phyloP scores from a whole-genome alignment of 1,140 invertebrate genomes.

The Yoshiicerus persimilis region DNA sequence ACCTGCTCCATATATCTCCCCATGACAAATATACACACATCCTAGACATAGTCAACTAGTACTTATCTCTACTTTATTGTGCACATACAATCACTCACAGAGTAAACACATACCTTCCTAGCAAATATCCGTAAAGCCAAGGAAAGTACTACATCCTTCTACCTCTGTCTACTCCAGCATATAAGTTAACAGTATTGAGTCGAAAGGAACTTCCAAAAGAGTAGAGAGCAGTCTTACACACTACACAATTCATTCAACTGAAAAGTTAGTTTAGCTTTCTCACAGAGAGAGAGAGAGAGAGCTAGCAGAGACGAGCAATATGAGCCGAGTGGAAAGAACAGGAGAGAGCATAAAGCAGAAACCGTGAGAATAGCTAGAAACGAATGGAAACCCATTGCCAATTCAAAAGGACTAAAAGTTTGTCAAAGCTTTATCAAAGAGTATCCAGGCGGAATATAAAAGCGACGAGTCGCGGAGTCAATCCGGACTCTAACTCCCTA shows the following conservation, averaged over 20 bases:
- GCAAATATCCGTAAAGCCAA: not conserved
- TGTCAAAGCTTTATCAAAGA: conserved; percentile 22
- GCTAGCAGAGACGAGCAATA: not conserved
- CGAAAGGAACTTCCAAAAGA: not conserved
- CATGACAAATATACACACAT: not conserved
- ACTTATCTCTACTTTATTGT: not conserved
- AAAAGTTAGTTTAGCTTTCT: conserved; percentile 11
- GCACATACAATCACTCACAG: not conserved
- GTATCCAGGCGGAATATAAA: conserved; percentile 16
- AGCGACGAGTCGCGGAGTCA: not conserved
- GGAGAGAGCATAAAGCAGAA: not conserved
- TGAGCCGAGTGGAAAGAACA: not conserved
- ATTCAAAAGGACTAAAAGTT: conserved; percentile 10
- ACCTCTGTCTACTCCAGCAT: not conserved
- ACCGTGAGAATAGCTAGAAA: not conserved
- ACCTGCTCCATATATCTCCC: not conserved
- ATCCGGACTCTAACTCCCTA: not conserved
- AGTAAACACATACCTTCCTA: not conserved
- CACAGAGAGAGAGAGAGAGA: not conserved
- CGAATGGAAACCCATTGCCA: conserved; percentile 7
- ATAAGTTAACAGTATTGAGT: not conserved
- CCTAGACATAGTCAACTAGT: not conserved
- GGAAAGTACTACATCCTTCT: not conserved
- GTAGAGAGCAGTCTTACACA: not conserved
- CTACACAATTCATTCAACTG: conserved; percentile 5